Evolutionary conservation across 2,113 vertebrate genomes (phyloP).

Genomic region (Chloropsis hardwickii): DNA sequence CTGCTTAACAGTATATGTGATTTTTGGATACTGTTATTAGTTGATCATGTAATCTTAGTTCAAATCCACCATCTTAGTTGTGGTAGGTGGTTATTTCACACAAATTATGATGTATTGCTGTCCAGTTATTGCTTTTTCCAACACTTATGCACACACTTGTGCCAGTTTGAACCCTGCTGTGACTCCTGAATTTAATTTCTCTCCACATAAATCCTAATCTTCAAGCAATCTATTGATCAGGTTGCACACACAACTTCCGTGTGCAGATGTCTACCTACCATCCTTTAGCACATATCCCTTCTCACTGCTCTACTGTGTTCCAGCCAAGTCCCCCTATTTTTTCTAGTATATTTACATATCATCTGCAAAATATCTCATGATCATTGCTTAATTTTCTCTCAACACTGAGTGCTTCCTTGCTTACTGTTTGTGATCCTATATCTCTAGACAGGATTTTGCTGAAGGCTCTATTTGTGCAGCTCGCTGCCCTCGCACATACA

Average conservation of each 20-base stretch:
- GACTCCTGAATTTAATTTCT: background rate
- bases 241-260: background rate
- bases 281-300: background rate
- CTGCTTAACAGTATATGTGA: background rate
- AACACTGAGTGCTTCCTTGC: background rate
- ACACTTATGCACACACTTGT: accelerated
- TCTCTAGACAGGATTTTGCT: background rate
- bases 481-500: background rate
- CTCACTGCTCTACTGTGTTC: background rate
- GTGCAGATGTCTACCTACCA: background rate
- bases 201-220: background rate
- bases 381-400: background rate
- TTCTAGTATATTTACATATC: background rate
- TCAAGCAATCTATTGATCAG: background rate
- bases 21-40: background rate
- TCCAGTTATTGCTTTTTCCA: background rate
- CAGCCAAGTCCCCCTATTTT: background rate
- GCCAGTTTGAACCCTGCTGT: background rate
- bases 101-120: background rate
- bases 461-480: background rate
- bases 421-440: background rate
- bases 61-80: background rate
- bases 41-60: background rate
- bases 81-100: background rate
- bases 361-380: background rate